phyloP scores from a whole-genome alignment of 2,113 vertebrate genomes.

The Mirounga angustirostris region DNA sequence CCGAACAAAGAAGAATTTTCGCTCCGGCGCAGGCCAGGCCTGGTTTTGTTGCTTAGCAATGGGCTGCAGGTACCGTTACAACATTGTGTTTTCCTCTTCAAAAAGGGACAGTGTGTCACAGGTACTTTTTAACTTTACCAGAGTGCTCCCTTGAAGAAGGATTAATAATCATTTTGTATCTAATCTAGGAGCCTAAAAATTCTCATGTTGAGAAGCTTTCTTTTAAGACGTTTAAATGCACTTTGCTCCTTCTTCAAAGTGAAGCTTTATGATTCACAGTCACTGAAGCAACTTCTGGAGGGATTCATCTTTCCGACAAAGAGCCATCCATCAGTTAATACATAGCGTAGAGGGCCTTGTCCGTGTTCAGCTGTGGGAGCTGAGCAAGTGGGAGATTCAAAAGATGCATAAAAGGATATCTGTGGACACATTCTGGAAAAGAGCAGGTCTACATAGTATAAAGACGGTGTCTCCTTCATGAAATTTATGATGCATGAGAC shows the following conservation, averaged over 20 bases:
- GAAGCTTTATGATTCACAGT: not conserved
- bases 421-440: not conserved
- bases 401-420: constrained; percentile 16
- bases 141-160: not conserved
- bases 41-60: constrained; percentile 75
- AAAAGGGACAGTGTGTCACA: constrained; percentile 10
- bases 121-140: constrained; percentile 57
- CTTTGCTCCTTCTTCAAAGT: constrained; percentile 22
- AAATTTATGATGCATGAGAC: not conserved
- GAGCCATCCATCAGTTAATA: not conserved
- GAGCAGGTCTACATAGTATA: not conserved
- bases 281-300: not conserved
- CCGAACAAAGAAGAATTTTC: constrained; percentile 62
- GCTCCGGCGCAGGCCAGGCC: not conserved
- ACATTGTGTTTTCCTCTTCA: constrained; percentile 61
- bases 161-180: constrained; percentile 46
- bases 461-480: not conserved
- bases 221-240: constrained; percentile 24
- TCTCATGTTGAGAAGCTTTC: constrained; percentile 51
- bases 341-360: rapidly evolving
- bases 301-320: constrained; percentile 10
- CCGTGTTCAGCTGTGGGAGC: not conserved
- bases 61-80: not conserved
- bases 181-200: constrained; percentile 35
- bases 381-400: not conserved